Base-by-base conservation (phyloP, 2,113 vertebrate species). In the Delphinus delphis region DNA sequence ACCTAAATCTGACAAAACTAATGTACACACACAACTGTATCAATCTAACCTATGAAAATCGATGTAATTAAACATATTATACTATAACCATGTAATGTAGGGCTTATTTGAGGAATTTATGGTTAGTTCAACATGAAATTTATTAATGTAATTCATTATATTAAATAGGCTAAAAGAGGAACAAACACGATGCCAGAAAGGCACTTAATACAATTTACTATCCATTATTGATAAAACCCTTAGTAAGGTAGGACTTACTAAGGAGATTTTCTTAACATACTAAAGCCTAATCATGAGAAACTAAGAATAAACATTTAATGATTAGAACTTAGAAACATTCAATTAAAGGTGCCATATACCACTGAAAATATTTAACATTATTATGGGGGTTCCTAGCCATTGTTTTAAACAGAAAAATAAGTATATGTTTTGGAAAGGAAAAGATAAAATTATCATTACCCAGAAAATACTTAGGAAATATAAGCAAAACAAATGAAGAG, bases 391-490 rank as follows among this genome's bases (percentile, higher is more conserved):
- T 92, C 38, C 5, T 86, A 76, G n/a, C 15, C 36, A 63, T 76
- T 92, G 62, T 77, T 81, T 96, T 86, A 90, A 88, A 76, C 23
- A 70, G 65, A 88, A 76, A 90, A 44, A 36, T 53, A 65, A 79
- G 55, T 53, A 67, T 60, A 88, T 83, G 65, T 90, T 36, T 94
- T 87, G 17, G 68, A 90, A 90, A 92, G 14, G 15, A 92, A 82
- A 55, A 93, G n/a, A 53, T 2, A 67, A 38, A 68, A 47, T 93
- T 83, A 88, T 47, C 31, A 62, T 95, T 71, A 84, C 33, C 41
- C 47, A 50, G 77, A 92, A 93, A 91, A 88, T 81, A 93, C 8
- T 85, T 95, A 81, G 50, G 92, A 90, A 71, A 90, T 71, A 68
- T 41, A 74, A 67, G 18, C 1, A 15, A 91, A 76, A 88, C 33